phyloP scores from a whole-genome alignment of 2,888 invertebrate species.

The Lordiphosa fenestrarum region DNA sequence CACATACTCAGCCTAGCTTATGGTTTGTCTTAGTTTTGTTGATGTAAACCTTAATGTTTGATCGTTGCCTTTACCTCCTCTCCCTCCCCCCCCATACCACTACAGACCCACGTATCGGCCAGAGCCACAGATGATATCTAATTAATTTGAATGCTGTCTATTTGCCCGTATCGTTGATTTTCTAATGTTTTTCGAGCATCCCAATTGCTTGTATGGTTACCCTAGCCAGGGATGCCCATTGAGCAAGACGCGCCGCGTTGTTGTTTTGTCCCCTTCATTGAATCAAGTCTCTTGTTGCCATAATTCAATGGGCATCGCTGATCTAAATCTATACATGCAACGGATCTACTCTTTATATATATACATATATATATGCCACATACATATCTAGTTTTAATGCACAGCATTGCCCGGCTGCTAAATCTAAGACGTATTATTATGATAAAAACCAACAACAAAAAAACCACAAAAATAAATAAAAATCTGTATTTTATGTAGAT shows the following conservation, averaged over 20 bases:
- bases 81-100: background rate
- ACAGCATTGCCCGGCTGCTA: slow-evolving; percentile 8
- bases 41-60: too few relatives aligned
- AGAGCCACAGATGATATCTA: slow-evolving; percentile 10
- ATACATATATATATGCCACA: slow-evolving; percentile 18
- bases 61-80: background rate
- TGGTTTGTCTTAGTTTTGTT: too few relatives aligned
- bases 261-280: too few relatives aligned
- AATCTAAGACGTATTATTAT: slow-evolving; percentile 1
- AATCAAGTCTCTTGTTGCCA: too few relatives aligned
- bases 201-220: slow-evolving; percentile 28
- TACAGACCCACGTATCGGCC: slow-evolving; percentile 17
- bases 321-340: slow-evolving; percentile 18
- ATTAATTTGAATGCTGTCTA: slow-evolving; percentile 74
- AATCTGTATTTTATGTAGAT: too few relatives aligned
- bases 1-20: background rate
- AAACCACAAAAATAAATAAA: background rate
- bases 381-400: slow-evolving; percentile 6
- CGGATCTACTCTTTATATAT: slow-evolving; percentile 9
- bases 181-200: slow-evolving; percentile 39
- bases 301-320: slow-evolving; percentile 1
- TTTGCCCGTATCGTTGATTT: slow-evolving; percentile 60
- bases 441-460: slow-evolving; percentile 1
- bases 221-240: too few relatives aligned
- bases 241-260: too few relatives aligned